Conservation (phyloP, 2,113 vertebrate genomes). For the Gracilinanus agilis region DNA sequence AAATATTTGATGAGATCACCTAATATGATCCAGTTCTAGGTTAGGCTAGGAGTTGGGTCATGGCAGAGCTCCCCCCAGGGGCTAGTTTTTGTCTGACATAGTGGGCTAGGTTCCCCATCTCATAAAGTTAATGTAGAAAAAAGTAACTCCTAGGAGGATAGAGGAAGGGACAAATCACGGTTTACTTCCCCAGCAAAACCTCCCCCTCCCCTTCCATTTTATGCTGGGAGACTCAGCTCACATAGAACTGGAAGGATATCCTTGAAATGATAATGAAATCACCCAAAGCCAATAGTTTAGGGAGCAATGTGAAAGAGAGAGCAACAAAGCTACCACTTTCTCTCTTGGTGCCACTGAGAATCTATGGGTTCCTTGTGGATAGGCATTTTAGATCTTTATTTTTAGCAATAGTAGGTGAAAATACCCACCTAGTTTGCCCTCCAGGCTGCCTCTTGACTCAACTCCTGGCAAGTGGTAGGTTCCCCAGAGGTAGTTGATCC, state of each 20-base stretch:
- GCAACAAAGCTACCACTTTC: not conserved
- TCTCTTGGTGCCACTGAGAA: not conserved
- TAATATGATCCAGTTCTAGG: not conserved
- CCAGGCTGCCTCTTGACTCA: not conserved
- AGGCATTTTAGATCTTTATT: not conserved
- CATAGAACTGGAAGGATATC: not conserved
- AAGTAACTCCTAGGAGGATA: not conserved
- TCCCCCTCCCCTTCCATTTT: not conserved
- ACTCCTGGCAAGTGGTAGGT: not conserved
- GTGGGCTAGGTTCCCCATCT: not conserved
- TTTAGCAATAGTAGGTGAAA: not conserved
- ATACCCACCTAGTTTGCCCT: not conserved
- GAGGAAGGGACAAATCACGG: not conserved
- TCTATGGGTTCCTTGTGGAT: not conserved
- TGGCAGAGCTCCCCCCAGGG: not conserved
- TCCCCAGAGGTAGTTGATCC: not conserved
- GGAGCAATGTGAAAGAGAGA: not conserved
- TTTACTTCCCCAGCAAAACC: not conserved
- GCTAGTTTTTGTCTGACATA: not conserved
- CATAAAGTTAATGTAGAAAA: not conserved
- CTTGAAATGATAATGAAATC: not conserved
- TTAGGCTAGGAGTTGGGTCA: not conserved
- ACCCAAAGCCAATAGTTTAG: not conserved
- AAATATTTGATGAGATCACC: not conserved
- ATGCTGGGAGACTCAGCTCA: not conserved